Evolutionary conservation across 2,888 invertebrate genomes (phyloP), one percentile per base, ranked within the genome.

Genomic region (Idaea dimidiata): DNA sequence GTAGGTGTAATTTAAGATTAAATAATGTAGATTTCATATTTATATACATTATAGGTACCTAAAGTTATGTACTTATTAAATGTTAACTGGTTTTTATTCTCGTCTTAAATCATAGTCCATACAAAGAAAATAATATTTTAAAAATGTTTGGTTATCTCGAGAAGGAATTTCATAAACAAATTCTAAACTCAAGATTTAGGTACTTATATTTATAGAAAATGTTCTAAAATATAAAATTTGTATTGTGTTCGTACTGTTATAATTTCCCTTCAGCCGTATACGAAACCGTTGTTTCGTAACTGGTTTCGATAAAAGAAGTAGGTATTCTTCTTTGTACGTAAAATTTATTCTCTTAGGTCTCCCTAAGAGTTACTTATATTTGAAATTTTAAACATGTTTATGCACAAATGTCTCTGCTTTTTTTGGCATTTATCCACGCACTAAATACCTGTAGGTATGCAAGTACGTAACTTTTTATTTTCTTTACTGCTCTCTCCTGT

Each of bases 1-100:
- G 87, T 84, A 83, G 62, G 60, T 60, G 59, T 67, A 62, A 63
- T 62, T 18, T 66, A 71, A 71, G 69, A 66, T 66, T 65, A n/a
- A n/a, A n/a, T n/a, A 68, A 66, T 59, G 17, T 58, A 33, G 8
- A 58, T 24, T 64, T 24, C 58, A 54, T 62, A 58, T 61, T 59
- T 59, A 56, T 31, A 16, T 57, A 10, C 17, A 31, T 18, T 57
- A 62, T 62, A 54, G 60, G 59, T 66, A 63, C n/a, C 18, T 17
- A 43, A 32, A 8, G 43, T 43, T 10, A 43, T 43, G 43, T 43
- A 43, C 43, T 43, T 43, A 43, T 14, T 43, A 8, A 33, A 33
- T 10, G 7, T 33, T 33, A 43, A 43, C 43, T 7, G 43, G 3
- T 7, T 43, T 43, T 43, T 33, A 14, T 43, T 43, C 43, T 14